Conservation (phyloP, 2,888 invertebrate species). For the Mesodorylaimus sp. region DNA sequence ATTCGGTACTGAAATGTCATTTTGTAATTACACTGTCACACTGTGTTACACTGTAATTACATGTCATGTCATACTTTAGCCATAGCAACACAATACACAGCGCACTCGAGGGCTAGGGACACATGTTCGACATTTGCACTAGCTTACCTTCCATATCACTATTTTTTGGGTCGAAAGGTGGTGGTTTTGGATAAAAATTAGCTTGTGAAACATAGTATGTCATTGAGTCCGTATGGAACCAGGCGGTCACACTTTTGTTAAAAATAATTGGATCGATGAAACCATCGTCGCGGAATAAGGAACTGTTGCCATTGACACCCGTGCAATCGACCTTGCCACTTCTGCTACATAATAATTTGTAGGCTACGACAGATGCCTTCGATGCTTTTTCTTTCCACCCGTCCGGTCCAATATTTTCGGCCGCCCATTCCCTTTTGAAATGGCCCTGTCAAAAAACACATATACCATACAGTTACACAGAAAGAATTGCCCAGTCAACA, state of each 20-base stretch:
- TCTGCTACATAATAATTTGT: not conserved
- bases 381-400: too few species aligned
- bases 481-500: too few species aligned
- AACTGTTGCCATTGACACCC: conserved; percentile 15
- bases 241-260: conserved; percentile 90
- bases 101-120: too few species aligned
- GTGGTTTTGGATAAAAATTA: conserved; percentile 70
- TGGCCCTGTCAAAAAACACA: too few species aligned
- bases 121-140: not conserved
- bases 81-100: too few species aligned
- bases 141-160: not conserved
- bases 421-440: too few species aligned
- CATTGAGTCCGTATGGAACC: conserved; percentile 81
- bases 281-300: conserved; percentile 20
- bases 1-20: not conserved
- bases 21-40: not conserved
- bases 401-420: too few species aligned
- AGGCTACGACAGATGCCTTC: not conserved
- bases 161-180: conserved; percentile 37
- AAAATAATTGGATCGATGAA: conserved; percentile 60
- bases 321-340: not conserved
- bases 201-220: conserved; percentile 68
- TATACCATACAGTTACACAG: too few species aligned
- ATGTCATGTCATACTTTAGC: too few species aligned
- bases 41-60: too few species aligned